Percentiles rank a stretch among this genome's conserved stretches.
phyloP scores from a whole-genome alignment of 2,113 vertebrate species.

The Nothobranchius furzeri region DNA sequence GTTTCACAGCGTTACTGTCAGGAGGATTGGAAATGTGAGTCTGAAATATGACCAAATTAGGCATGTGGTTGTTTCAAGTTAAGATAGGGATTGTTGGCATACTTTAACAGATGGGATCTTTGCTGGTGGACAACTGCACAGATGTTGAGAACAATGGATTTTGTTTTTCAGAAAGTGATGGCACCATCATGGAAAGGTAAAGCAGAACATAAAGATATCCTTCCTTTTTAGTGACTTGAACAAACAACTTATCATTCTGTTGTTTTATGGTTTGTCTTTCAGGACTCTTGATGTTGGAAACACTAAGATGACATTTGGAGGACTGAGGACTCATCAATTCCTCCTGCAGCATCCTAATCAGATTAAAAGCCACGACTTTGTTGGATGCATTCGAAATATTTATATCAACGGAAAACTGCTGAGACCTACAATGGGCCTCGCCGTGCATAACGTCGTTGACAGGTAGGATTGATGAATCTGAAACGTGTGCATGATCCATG shows the following conservation, averaged over 20 bases:
- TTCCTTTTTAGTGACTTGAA: neutral
- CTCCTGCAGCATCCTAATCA: slow-evolving; percentile 65
- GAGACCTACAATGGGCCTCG: slow-evolving; percentile 62
- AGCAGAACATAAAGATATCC: neutral
- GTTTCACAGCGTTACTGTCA: slow-evolving; percentile 76
- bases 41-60: neutral
- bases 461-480: slow-evolving; percentile 43
- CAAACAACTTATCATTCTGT: neutral
- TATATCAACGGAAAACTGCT: slow-evolving; percentile 71
- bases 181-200: slow-evolving; percentile 69
- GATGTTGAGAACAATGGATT: slow-evolving; percentile 59
- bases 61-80: neutral
- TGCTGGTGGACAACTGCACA: slow-evolving; percentile 79
- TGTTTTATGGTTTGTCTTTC: neutral
- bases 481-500: neutral
- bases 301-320: slow-evolving; percentile 76
- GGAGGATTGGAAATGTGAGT: slow-evolving; percentile 78
- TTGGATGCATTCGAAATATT: slow-evolving; percentile 78
- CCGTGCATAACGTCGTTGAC: slow-evolving; percentile 66
- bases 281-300: slow-evolving; percentile 77
- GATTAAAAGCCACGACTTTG: slow-evolving; percentile 77
- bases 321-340: slow-evolving; percentile 67
- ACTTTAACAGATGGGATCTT: slow-evolving; percentile 72
- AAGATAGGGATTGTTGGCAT: neutral
- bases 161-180: slow-evolving; percentile 71